phyloP scores from a whole-genome alignment of 2,888 invertebrate genomes.

The Euproctis similis region DNA sequence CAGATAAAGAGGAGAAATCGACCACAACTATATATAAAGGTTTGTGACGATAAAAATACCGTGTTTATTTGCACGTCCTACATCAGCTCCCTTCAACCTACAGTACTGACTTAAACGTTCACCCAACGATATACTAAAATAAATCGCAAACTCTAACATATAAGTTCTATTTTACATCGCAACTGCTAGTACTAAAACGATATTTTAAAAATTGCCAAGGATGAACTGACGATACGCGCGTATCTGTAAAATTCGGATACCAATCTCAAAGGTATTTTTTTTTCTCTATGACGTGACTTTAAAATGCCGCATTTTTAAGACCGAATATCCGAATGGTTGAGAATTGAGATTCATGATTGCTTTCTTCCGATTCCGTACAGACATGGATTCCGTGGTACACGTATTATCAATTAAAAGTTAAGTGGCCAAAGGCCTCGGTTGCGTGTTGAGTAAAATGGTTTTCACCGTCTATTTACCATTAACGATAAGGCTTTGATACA shows the following conservation, averaged over 20 bases:
- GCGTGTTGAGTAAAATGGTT: no score
- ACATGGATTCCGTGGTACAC: no score
- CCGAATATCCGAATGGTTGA: constrained; percentile 25
- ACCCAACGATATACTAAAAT: constrained; percentile 35
- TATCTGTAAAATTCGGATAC: constrained; percentile 69
- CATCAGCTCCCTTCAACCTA: constrained; percentile 52
- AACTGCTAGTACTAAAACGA: constrained; percentile 22
- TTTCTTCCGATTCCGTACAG: no score
- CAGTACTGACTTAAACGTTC: constrained; percentile 43
- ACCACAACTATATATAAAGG: constrained; percentile 76
- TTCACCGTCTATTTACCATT: no score
- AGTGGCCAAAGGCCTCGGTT: no score
- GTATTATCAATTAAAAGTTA: constrained; percentile 33
- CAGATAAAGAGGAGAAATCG: constrained; percentile 73
- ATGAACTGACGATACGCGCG: no score
- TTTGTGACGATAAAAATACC: constrained; percentile 73
- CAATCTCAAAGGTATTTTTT: constrained; percentile 56
- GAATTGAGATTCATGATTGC: no score
- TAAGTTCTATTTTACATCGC: constrained; percentile 43
- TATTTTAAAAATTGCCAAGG: constrained; percentile 48
- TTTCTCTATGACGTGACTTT: constrained; percentile 57
- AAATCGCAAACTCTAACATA: constrained; percentile 31
- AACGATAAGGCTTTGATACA: no score
- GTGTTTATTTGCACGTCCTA: constrained; percentile 76
- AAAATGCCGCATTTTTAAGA: constrained; percentile 35